Evolutionary conservation across 2,888 invertebrate genomes (phyloP), one percentile per base, ranked within the genome.

Genomic region (Brenthis ino): DNA sequence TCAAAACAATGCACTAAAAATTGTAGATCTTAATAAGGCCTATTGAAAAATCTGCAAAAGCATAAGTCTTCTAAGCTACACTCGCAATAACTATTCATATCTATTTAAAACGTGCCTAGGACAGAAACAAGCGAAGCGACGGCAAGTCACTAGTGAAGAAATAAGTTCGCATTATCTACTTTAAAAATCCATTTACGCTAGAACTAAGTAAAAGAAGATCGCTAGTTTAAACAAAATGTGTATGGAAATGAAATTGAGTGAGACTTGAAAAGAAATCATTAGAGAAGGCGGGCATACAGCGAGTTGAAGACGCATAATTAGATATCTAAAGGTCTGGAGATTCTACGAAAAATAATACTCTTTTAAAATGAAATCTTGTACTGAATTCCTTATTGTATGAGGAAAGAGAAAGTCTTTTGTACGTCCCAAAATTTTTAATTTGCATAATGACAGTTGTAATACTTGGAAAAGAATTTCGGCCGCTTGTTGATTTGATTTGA

Each of bases 191-290:
- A 60, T 50, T 60, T 48, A 50, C n/a, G 50, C 50, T 11, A 43
- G 37, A 50, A 50, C 60, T 12, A 50, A 60, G 33, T 48, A 48
- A 50, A 60, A 16, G 50, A 1, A 43, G 37, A 43, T 43, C 37
- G 51, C 53, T 33, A 63, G 37, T 37, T 63, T 43, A 63, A 63
- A 53, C 37, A 53, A 63, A 63, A 54, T 54, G 53, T 63, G 51
- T 54, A 51, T 16, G 43, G 43, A 65, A 65, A 70, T 55, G 61
- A 67, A 70, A 68, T 55, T 65, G 64, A 58, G 65, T 50, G 57
- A 50, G 48, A 64, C 67, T 69, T 65, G 70, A 70, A 73, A 71
- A 69, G 68, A 70, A 72, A 73, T 69, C 68, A 73, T 74, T 74
- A 70, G 68, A 69, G 58, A 63, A 61, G 65, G 68, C 65, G 60